A percentile compares a stretch with the other conserved stretches of the same genome.
Evolutionary conservation across 1,140 invertebrate genomes (phyloP).

Genomic region (Drosophila navojoa): DNA sequence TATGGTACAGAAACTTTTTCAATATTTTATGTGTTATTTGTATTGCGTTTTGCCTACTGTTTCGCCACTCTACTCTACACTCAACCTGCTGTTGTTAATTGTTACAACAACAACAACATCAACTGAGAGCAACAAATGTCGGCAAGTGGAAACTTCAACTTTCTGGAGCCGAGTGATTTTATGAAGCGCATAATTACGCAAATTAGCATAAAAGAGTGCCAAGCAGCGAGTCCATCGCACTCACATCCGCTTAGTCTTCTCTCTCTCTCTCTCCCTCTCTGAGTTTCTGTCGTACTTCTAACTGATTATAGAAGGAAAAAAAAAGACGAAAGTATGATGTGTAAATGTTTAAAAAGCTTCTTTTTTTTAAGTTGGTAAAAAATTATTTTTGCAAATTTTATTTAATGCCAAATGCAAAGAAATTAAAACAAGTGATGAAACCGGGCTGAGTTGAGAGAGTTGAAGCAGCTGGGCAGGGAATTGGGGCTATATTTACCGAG

Average conservation of each 20-base stretch:
- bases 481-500: slow-evolving; percentile 49
- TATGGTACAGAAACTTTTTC: slow-evolving; percentile 59
- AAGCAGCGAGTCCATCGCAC: slow-evolving; percentile 41
- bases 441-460: slow-evolving; percentile 4
- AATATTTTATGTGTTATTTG: slow-evolving; percentile 81
- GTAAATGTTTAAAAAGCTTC: slow-evolving; percentile 61
- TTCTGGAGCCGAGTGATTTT: slow-evolving; percentile 66
- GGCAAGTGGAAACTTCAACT: slow-evolving; percentile 61
- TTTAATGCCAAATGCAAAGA: slow-evolving; percentile 66
- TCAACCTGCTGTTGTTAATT: slow-evolving; percentile 68
- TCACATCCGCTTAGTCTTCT: slow-evolving; percentile 13
- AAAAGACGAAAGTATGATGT: slow-evolving; percentile 10
- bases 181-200: slow-evolving; percentile 83
- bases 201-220: slow-evolving; percentile 81
- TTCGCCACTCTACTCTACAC: slow-evolving; percentile 2
- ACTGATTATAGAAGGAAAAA: slow-evolving; percentile 28
- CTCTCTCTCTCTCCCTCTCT: background rate
- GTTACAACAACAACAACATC: slow-evolving; percentile 60
- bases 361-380: slow-evolving; percentile 57
- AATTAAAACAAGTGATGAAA: slow-evolving; percentile 54
- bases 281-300: background rate
- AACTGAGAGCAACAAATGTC: slow-evolving; percentile 30
- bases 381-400: slow-evolving; percentile 81
- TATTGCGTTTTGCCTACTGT: slow-evolving; percentile 71
- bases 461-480: background rate